phyloP scores from a whole-genome alignment of 1,140 invertebrate genomes.

The Drosophila equinoxialis region DNA sequence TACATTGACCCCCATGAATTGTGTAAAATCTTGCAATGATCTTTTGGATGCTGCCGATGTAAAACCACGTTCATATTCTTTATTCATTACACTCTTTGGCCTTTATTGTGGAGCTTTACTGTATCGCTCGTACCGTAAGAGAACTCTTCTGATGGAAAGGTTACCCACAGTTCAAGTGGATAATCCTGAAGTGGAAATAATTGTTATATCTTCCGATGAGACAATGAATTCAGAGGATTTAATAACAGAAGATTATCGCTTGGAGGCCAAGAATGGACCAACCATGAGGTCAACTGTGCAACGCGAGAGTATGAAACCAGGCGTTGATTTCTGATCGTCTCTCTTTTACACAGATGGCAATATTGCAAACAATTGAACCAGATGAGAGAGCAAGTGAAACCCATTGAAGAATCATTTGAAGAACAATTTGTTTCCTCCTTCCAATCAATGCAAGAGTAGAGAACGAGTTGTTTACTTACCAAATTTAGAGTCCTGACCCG shows the following conservation, averaged over 20 bases:
- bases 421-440: slow-evolving; percentile 1
- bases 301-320: not conserved
- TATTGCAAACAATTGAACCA: slow-evolving; percentile 3
- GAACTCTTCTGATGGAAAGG: not conserved
- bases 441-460: not conserved
- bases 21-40: slow-evolving; percentile 30
- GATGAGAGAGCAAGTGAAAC: not conserved
- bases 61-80: slow-evolving; percentile 8
- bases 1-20: slow-evolving; percentile 37
- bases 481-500: slow-evolving; percentile 81
- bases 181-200: not conserved
- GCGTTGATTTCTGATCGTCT: not conserved
- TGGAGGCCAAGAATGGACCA: slow-evolving; percentile 24
- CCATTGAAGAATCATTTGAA: not conserved
- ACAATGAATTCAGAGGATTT: not conserved
- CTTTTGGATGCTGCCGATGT: slow-evolving; percentile 7
- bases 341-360: slow-evolving; percentile 29
- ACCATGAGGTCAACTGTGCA: slow-evolving; percentile 2
- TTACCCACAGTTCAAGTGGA: not conserved
- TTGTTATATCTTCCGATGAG: not conserved
- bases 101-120: slow-evolving; percentile 33
- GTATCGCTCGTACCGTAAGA: slow-evolving; percentile 22
- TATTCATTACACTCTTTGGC: slow-evolving; percentile 29
- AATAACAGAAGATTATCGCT: slow-evolving; percentile 3
- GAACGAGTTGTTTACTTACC: slow-evolving; percentile 41